Evolutionary conservation across 2,113 vertebrate genomes (phyloP), one percentile per base, ranked within the genome.

Genomic region (Fulmarus glacialis): DNA sequence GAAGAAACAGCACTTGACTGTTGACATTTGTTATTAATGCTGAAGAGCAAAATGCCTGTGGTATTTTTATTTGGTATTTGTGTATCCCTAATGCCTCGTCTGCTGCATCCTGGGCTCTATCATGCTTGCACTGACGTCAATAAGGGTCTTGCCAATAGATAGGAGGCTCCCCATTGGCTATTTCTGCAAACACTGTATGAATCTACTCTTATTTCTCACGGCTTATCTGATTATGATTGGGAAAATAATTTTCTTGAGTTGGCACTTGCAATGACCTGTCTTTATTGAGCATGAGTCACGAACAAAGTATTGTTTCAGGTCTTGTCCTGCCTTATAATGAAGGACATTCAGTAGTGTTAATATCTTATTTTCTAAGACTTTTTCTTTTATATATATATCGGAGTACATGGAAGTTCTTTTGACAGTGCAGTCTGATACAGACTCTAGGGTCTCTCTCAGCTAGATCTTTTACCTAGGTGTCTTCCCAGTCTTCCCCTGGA

Each of bases 51-150:
- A 95, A 89, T 85, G 89, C 66, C 89, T 95, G 68, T 60, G 89
- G 70, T 96, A 89, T 96, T 96, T 97, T 95, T 97, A 82, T 95
- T 82, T 96, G 73, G 90, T 95, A 91, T 97, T 97, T 97, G 62
- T 93, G 78, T 62, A 96, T 92, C 84, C 93, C 90, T 73, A 77
- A 91, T 94, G 93, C 87, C 91, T 96, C 2, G 0, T 93, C 77
- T 96, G 64, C 45, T 62, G 75, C 58, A 87, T 89, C 67, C 53
- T 91, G 87, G 87, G 77, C 58, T 82, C 48, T 87, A 87, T 94
- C 81, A 62, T 58, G 43, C 40, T 92, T 87, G 82, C 38, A 53
- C 27, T 96, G 94, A 96, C 53, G 36, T 95, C 94, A 96, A 0
- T 64, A 56, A 87, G 64, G 22, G 68, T 87, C 83, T 92, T 95